Base-by-base conservation (phyloP, 2,113 vertebrate genomes). In the Glaucidium brasilianum region DNA sequence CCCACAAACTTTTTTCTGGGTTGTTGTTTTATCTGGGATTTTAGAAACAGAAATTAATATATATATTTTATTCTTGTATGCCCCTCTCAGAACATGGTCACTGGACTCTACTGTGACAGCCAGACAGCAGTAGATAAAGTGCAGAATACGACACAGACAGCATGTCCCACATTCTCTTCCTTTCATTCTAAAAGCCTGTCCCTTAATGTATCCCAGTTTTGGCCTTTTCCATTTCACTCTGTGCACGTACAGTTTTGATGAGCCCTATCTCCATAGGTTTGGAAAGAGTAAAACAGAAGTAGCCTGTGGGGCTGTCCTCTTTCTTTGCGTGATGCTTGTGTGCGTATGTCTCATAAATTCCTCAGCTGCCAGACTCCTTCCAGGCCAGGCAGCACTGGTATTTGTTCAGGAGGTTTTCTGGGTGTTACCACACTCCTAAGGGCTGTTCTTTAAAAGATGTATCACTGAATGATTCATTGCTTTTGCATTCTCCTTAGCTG, bases 391-490 rank as follows among this genome's bases (percentile, higher is more conserved):
- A 83, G 52, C 29, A 14, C 35, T 68, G n/a, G 32, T 76, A 17
- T 69, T 62, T 90, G 53, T 72, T 95, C 45, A 37, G 83, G 82
- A 92, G 12, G 17, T 74, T 89, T 86, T 82, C 64, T 78, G 89
- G 39, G 69, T 79, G 66, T 79, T 88, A 35, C 49, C 34, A 41
- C 35, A 37, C 34, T 75, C 47, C 52, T 74, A 39, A 73, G 84
- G 52, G 53, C 69, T 68, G 15, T 72, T 94, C 47, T 91, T 84
- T 53, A 68, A 25, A 78, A 75, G 62, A 93, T 68, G 32, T 49
- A 23, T 90, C 58, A 79, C 55, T 53, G 66, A 68, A 71, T 75
- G 74, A 85, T 63, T 90, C 56, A 68, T 63, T 59, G 47, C 41
- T 81, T 37, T 87, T 90, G 53, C 34, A 12, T 72, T 35, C 41